Base-by-base conservation (phyloP, 2,113 vertebrate genomes). In the Oreochromis niloticus region DNA sequence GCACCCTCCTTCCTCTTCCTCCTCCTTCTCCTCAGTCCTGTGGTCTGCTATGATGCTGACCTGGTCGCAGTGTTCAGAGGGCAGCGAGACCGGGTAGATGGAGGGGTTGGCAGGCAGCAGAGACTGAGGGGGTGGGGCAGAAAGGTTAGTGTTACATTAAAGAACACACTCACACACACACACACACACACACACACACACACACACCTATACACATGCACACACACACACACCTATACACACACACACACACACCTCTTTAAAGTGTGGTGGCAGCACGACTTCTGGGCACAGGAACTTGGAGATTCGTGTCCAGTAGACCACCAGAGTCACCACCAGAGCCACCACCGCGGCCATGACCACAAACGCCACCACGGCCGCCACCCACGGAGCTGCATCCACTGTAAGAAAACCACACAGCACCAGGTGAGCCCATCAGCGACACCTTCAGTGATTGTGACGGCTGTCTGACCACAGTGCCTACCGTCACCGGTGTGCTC, bases 231-330 rank as follows among this genome's bases (percentile, higher is more conserved):
- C 32, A 6, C 6, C 6, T 6, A 12, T 2, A 3, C 7, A 6
- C 14, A 16, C 2, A 9, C 8, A 4, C 17, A 87, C 10, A 85
- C 88, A 27, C 6, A 96, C 95, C 93, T 94, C 54, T 84, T 92
- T 66, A 10, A 96, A 89, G 80, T 95, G 85, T 30, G 89, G 46
- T 1, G 95, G 93, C 30, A 96, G 85, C 2, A 88, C 48, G 17
- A 90, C 87, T 11, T 87, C 81, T 5, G 95, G 95, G 80, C 80
- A 91, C 7, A 96, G 36, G 34, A 94, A 87, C 48, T 87, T 9
- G 63, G 89, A 89, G 7, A 92, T 90, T 14, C 4, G 87, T 68
- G 86, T 93, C 46, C 89, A 81, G 34, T 87, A 84, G 55, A 88
- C 54, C 30, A 94, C 84, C 1, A 27, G 10, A 1, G 89, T 7